These are phyloP conservation scores for Teleiodes luculella DNA, from an alignment of 2,888 invertebrate species.

Conservation along the genomic window DNA sequence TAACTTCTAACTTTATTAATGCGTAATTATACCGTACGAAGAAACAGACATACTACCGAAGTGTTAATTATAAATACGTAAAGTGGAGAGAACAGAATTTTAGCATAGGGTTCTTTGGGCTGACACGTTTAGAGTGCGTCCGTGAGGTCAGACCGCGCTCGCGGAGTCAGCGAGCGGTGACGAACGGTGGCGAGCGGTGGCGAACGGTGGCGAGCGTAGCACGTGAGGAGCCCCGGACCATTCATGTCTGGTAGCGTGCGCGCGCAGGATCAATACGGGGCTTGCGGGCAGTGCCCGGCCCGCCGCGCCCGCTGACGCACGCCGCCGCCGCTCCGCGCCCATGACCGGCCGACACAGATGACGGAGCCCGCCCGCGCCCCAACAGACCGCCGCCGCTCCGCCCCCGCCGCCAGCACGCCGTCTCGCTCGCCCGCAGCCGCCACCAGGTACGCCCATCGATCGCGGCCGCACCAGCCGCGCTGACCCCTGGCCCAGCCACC, in stretches of 20 bases:
- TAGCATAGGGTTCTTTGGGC: slow-evolving; percentile 9
- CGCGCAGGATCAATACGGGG: slow-evolving; percentile 62
- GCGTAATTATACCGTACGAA: neutral
- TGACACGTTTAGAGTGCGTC: slow-evolving; percentile 1
- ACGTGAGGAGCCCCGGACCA: slow-evolving; percentile 74
- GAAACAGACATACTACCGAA: neutral
- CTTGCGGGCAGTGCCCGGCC: slow-evolving; percentile 64
- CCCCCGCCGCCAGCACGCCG: slow-evolving; percentile 59
- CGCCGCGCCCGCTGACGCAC: slow-evolving; percentile 47
- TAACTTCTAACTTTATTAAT: neutral
- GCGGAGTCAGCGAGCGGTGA: neutral
- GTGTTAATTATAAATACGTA: slow-evolving; percentile 8
- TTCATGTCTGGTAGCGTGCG: slow-evolving; percentile 68
- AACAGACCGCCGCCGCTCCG: slow-evolving; percentile 45
- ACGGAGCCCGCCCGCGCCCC: slow-evolving; percentile 74
- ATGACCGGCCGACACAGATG: slow-evolving; percentile 75
- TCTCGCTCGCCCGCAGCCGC: slow-evolving; percentile 41
- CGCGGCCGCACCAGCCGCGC: slow-evolving; percentile 41
- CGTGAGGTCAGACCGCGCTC: slow-evolving; percentile 1
- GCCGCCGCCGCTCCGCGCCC: slow-evolving; percentile 46
- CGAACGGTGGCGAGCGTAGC: slow-evolving; percentile 41
- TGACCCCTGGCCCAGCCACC: slow-evolving; percentile 35
- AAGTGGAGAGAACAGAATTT: neutral
- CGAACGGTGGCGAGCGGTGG: slow-evolving; percentile 1
- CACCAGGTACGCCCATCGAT: slow-evolving; percentile 73